Evolutionary conservation across 2,888 invertebrate species (phyloP), one percentile per base, ranked within the genome.

Genomic region (Sinelater perroti): DNA sequence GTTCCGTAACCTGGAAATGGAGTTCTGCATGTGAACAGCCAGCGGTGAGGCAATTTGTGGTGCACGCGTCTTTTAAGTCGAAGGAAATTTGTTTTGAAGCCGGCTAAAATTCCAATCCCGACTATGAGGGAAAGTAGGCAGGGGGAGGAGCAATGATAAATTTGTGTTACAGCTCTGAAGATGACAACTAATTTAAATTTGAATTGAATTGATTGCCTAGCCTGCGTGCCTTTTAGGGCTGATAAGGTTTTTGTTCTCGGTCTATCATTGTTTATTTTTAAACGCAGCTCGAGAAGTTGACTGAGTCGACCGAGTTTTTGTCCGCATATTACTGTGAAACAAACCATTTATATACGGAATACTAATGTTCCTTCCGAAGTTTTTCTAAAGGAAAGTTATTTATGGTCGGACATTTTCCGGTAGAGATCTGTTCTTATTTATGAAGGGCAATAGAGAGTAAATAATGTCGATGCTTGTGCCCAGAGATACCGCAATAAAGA

Each of bases 401-500:
- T 45, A 11, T 20, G 45, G 30, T 45, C 17, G 11, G 45, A 45
- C 11, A 31, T 45, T 30, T 28, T 28, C 18, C 16, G 45, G 5
- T 10, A 20, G 11, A 13, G 28, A 30, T 45, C 17, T 45, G 13
- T 30, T 13, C 31, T 45, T 45, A 45, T 45, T 52, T 52, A 52
- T 52, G 21, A 33, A 44, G 14, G 33, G 52, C 44, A 52, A 44
- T 44, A 52, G 42, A 42, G 14, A 20, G 31, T 51, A 51, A 51
- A 51, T 51, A 51, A 42, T 51, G 51, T 16, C 33, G 17, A 33
- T 31, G 42, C 20, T n/a, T 24, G 35, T 31, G 42, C 31, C 44
- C 40, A 52, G 33, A 33, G 52, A 35, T 24, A 44, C 30, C 28
- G 51, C n/a, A 51, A 51, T 31, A 14, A 51, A 49, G 44, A 52